Conservation (phyloP, 1,140 invertebrate species). For the Acyrthosiphon pisum region DNA sequence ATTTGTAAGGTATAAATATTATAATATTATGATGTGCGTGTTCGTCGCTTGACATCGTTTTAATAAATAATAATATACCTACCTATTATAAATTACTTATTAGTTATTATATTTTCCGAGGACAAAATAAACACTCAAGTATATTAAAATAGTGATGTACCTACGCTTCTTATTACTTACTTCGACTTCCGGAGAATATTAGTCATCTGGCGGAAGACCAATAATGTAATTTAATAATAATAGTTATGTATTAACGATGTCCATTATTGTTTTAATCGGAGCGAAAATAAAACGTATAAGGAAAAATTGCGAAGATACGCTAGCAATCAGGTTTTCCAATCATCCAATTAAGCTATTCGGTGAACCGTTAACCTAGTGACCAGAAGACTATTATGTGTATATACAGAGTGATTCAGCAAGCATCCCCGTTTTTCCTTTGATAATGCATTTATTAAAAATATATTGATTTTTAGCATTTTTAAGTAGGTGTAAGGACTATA, state of each 20-base stretch:
- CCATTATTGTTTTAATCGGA: slow-evolving; percentile 25
- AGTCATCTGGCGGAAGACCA: neutral
- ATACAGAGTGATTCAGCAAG: neutral
- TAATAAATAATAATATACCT: no score
- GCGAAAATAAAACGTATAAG: neutral
- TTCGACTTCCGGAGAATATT: slow-evolving; percentile 4
- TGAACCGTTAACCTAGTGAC: slow-evolving; percentile 37
- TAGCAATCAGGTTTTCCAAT: slow-evolving; percentile 2
- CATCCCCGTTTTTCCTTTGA: neutral
- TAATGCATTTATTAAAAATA: neutral
- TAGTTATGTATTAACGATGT: neutral
- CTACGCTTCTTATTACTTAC: neutral
- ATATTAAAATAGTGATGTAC: neutral
- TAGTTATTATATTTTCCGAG: neutral
- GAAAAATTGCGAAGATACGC: neutral
- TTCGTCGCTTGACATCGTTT: neutral
- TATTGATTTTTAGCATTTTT: neutral
- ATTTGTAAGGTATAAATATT: neutral
- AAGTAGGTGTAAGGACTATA: neutral
- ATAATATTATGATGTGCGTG: neutral
- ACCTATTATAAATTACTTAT: neutral
- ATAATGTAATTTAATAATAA: neutral
- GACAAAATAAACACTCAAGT: neutral
- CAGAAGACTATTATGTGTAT: neutral
- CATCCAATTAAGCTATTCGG: slow-evolving; percentile 7